phyloP scores from a whole-genome alignment of 2,113 vertebrate species.

The Micronycteris hirsuta region DNA sequence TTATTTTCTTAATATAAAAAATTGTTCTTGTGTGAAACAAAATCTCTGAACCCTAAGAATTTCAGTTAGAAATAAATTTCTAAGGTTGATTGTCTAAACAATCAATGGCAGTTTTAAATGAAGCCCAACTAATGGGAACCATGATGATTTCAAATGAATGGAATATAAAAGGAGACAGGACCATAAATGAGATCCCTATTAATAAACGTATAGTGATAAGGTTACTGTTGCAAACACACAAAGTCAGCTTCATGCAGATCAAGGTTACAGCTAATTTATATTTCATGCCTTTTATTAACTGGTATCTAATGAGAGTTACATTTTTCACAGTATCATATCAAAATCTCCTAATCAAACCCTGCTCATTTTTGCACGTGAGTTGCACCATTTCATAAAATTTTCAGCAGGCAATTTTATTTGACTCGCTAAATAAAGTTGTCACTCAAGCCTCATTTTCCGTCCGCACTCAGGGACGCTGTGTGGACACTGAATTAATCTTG shows the following conservation, averaged over 20 bases:
- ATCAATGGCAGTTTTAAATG: conserved; percentile 55
- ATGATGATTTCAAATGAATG: conserved; percentile 64
- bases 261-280: conserved; percentile 75
- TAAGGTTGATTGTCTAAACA: conserved; percentile 44
- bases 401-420: conserved; percentile 61
- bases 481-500: conserved; percentile 79
- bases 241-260: conserved; percentile 68
- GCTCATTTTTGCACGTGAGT: conserved; percentile 65
- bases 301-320: conserved; percentile 77
- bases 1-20: conserved; percentile 25
- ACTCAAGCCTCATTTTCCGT: conserved; percentile 79
- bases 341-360: conserved; percentile 72
- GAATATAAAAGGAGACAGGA: conserved; percentile 48
- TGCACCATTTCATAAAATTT: conserved; percentile 79
- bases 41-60: neutral
- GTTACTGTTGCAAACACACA: conserved; percentile 67
- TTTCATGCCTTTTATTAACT: conserved; percentile 75
- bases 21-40: conserved; percentile 19
- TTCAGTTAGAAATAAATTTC: conserved; percentile 24
- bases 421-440: conserved; percentile 83
- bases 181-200: conserved; percentile 50
- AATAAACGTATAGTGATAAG: conserved; percentile 72
- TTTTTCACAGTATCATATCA: conserved; percentile 71
- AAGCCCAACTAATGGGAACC: conserved; percentile 59
- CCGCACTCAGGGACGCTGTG: conserved; percentile 62